These are phyloP conservation scores for Sebastes hubbsi DNA, from an alignment of 2,797 vertebrate species.

Conservation along the genomic window DNA sequence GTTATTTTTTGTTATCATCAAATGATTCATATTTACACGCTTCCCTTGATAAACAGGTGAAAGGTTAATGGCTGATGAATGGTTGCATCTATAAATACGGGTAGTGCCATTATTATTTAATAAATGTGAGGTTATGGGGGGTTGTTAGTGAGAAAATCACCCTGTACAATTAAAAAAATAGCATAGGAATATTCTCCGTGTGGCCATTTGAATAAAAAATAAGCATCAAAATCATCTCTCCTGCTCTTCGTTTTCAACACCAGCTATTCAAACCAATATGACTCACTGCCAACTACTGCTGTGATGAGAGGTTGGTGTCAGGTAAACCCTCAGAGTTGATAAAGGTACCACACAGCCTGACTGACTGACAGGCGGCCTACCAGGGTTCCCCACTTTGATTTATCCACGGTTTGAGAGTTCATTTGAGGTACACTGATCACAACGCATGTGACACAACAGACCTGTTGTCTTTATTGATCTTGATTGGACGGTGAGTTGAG, in stretches of 20 bases:
- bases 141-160: neutral
- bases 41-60: neutral
- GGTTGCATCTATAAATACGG: neutral
- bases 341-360: conserved; percentile 8
- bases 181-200: neutral
- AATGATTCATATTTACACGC: neutral
- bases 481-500: conserved; percentile 26
- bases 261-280: conserved; percentile 13
- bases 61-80: neutral
- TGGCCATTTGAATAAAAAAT: conserved; percentile 16
- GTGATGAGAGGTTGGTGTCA: conserved; percentile 17
- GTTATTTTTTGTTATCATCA: neutral
- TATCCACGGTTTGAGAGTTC: conserved; percentile 32
- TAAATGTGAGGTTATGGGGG: neutral
- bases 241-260: neutral
- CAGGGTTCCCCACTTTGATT: conserved; percentile 27
- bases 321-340: conserved; percentile 22
- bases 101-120: neutral
- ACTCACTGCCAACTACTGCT: conserved; percentile 27
- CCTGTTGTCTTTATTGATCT: conserved; percentile 9
- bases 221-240: neutral
- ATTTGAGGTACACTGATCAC: conserved; percentile 19
- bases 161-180: neutral
- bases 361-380: conserved; percentile 18
- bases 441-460: neutral